A percentile compares a stretch with the other conserved stretches of the same genome.
phyloP scores from a whole-genome alignment of 2,888 invertebrate species.

The Nephrotoma flavescens region DNA sequence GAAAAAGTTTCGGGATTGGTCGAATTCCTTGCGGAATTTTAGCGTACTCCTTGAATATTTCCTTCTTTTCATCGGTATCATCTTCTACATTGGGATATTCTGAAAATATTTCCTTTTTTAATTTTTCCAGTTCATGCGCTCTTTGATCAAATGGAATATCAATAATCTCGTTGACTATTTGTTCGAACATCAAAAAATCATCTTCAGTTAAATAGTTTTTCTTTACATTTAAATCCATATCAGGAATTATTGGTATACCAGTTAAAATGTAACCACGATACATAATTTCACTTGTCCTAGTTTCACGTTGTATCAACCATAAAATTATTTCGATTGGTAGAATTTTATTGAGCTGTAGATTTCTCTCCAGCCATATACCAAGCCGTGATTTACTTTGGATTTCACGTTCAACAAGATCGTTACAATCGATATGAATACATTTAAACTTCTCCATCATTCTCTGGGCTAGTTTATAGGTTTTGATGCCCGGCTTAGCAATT shows the following conservation, averaged over 20 bases:
- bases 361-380: slow-evolving; percentile 43
- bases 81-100: not conserved
- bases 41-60: not conserved
- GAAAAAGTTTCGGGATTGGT: not conserved
- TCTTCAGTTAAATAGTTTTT: not conserved
- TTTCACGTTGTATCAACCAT: slow-evolving; percentile 36
- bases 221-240: slow-evolving; percentile 7
- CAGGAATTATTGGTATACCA: slow-evolving; percentile 46
- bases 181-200: not conserved
- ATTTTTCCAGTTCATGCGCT: not conserved
- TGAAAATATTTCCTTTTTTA: not conserved
- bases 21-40: not conserved
- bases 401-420: slow-evolving; percentile 39
- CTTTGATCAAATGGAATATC: not conserved
- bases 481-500: slow-evolving; percentile 42
- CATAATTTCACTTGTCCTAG: slow-evolving; percentile 35
- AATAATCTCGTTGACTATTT: not conserved
- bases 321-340: slow-evolving; percentile 36
- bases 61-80: not conserved
- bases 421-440: slow-evolving; percentile 43
- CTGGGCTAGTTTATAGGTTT: slow-evolving; percentile 38
- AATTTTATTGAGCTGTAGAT: slow-evolving; percentile 37
- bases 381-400: slow-evolving; percentile 37
- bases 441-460: slow-evolving; percentile 39
- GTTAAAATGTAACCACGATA: slow-evolving; percentile 50